Base-by-base conservation (phyloP, 2,888 invertebrate species). In the Bellardia pandia region DNA sequence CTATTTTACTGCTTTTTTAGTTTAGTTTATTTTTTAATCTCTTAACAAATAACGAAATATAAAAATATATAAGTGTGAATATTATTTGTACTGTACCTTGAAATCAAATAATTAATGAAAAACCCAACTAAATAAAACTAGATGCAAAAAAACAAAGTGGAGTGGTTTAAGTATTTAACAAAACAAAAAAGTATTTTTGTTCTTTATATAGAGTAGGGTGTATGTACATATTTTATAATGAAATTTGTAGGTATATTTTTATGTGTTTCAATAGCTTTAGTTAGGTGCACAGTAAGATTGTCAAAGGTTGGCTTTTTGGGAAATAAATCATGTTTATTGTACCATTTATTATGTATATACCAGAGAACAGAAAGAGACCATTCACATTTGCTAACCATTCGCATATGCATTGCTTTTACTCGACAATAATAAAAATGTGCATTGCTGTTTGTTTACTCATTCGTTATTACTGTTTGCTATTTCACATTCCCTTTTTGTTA, bases 51-150 rank as follows among this genome's bases (percentile, higher is more conserved):
- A 71, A 81, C 56, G 58, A 72, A 74, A 51, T 80, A 53, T 74
- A 76, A 85, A 78, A 37, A 68, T 69, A 51, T 53, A 6, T 69
- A 69, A 64, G 71, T 77, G 23, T 78, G 16, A 84, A 48, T 76
- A 66, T 71, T 77, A 88, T 89, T 89, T 89, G 89, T 89, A 86
- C 89, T 89, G 88, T 89, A 77, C 89, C 89, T 89, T 88, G 83
- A 89, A 78, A 58, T 13, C 51, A 75, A 71, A 60, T 48, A 53
- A 82, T 33, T 68, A 58, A 66, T 23, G 48, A 56, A 64, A 37
- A 69, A 64, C 23, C 30, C 4, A 60, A 60, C 9, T 14, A 33
- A 66, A 37, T 33, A 42, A 64, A 72, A 33, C 13, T 72, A 72
- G 48, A 66, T 53, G 40, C 37, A 72, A 23, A 16, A 30, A 76